phyloP scores from a whole-genome alignment of 2,888 invertebrate species.

The Drosophila colorata region DNA sequence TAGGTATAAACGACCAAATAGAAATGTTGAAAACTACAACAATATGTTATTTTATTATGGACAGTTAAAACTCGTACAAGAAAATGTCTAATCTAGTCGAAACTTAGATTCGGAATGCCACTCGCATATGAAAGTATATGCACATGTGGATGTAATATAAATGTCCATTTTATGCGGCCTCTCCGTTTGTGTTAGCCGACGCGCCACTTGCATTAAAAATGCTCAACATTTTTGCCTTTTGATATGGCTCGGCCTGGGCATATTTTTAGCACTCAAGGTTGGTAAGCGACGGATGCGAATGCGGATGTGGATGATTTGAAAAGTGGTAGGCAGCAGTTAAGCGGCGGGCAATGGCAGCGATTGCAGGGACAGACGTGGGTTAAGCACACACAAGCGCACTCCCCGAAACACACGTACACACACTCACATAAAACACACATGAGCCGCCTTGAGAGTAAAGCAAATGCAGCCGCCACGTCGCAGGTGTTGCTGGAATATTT shows the following conservation, averaged over 20 bases:
- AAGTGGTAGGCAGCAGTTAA: conserved; percentile 72
- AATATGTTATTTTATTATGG: too few relatives aligned
- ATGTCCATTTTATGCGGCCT: conserved; percentile 57
- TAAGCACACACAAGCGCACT: conserved; percentile 28
- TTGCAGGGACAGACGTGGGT: conserved; percentile 22
- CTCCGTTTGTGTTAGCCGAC: conserved; percentile 37
- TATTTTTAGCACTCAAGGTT: conserved; percentile 76
- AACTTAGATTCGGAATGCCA: conserved; percentile 24
- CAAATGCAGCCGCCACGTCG: conserved; percentile 36
- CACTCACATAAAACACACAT: conserved; percentile 4
- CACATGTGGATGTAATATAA: conserved; percentile 44
- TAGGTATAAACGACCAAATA: too few relatives aligned
- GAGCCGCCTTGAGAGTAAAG: conserved; percentile 59
- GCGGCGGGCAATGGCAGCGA: conserved; percentile 21
- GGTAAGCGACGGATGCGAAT: conserved; percentile 67
- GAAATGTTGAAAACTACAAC: too few relatives aligned
- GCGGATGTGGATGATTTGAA: conserved; percentile 77
- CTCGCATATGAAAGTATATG: conserved; percentile 1
- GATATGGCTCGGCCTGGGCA: conserved; percentile 61
- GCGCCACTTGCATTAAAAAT: conserved; percentile 64
- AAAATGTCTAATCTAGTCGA: conserved; percentile 2
- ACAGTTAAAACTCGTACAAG: too few relatives aligned
- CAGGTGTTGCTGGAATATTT: conserved; percentile 43
- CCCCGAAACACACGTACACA: conserved; percentile 4
- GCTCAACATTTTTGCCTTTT: conserved; percentile 66